Conservation (phyloP, 2,797 vertebrate genomes). For the Haliaeetus vocifer region DNA sequence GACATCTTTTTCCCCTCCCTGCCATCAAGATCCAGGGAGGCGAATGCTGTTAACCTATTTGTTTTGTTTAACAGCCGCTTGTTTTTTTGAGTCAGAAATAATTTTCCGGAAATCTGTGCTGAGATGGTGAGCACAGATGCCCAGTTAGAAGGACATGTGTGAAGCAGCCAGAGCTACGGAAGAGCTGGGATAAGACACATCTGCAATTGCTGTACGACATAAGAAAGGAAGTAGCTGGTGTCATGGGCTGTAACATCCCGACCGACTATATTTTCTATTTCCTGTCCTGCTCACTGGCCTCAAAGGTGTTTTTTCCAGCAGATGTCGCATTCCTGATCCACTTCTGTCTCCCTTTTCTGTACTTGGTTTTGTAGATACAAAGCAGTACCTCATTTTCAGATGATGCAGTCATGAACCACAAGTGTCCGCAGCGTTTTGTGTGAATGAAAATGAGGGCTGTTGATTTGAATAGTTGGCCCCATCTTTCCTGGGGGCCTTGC, state of each 20-base stretch:
- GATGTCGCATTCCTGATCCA: not conserved
- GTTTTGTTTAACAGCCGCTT: not conserved
- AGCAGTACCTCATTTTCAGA: not conserved
- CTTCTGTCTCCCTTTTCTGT: not conserved
- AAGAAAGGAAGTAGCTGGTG: slow-evolving; percentile 36
- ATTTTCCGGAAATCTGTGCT: not conserved
- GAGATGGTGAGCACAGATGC: slow-evolving; percentile 43
- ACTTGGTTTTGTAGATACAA: not conserved
- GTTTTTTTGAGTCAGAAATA: not conserved
- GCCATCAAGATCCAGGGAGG: not conserved
- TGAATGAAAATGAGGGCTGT: not conserved
- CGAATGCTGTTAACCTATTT: not conserved
- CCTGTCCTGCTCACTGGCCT: not conserved
- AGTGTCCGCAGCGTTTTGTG: not conserved
- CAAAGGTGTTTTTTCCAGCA: not conserved
- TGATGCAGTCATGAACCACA: not conserved
- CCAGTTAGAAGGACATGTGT: not conserved
- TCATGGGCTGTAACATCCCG: not conserved
- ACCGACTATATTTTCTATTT: not conserved
- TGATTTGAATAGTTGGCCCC: not conserved
- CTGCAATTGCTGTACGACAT: not conserved
- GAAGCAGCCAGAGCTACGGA: not conserved
- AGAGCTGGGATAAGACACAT: not conserved
- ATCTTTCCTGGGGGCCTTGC: not conserved
- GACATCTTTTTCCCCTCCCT: not conserved